Evolutionary conservation across 1,140 invertebrate species (phyloP), one percentile per base, ranked within the genome.

Genomic region (Brachionus manjavacas): DNA sequence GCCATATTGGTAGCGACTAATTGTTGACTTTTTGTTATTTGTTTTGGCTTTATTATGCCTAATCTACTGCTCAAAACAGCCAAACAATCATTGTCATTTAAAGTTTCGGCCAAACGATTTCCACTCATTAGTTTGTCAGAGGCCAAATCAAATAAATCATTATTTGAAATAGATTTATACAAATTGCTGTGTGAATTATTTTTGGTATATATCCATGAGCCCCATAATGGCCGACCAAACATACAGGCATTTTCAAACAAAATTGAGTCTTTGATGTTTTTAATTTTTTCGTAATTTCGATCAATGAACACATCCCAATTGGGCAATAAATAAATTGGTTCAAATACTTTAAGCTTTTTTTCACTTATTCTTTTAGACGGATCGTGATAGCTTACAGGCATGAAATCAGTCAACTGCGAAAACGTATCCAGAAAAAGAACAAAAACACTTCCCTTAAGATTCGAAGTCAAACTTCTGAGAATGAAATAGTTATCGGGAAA

Each of bases 301-400:
- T 46, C 35, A 16, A 43, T 39, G 39, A 72, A 72, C 7, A 72
- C 14, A 41, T 72, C 68, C 68, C 35, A 72, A 72, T 35, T 72
- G n/a, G 68, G 68, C 7, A 72, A 23, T 7, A 72, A 25, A 72
- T 72, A 72, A n/a, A 72, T 72, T 41, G 68, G 68, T 39, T 72
- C 68, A 23, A 72, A 41, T 3, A 72, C 25, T 72, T n/a, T 25
- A 23, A 25, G 12, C 28, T 28, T 28, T 28, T 28, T 31, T 14
- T 23, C 12, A 25, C 12, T 23, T 23, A 68, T 68, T 68, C 64
- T 23, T 68, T 23, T 14, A 9, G 64, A 68, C 1, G 64, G 20
- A 28, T 68, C 64, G 6, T 6, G 7, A 28, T 25, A n/a, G 6
- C 14, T 72, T 41, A 23, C 12, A 16, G 68, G 31, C 68, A 41